These are phyloP conservation scores for Macrotis lagotis DNA, from an alignment of 2,113 vertebrate species.

Conservation along the genomic window DNA sequence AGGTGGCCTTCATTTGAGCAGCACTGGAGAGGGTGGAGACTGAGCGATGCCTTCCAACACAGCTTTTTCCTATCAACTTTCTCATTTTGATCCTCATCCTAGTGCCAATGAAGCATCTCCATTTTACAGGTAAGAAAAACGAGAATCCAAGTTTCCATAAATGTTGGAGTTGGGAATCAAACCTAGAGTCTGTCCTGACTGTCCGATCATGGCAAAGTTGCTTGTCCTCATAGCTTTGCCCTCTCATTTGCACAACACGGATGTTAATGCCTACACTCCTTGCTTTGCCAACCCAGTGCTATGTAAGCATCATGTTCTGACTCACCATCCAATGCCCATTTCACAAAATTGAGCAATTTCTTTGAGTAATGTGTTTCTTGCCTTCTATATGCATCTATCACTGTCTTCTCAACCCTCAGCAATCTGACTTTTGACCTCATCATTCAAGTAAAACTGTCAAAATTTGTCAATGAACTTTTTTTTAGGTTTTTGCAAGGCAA, in stretches of 20 bases:
- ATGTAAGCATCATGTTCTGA: accelerated
- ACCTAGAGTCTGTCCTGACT: not conserved
- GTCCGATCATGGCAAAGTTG: not conserved
- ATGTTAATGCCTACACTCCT: not conserved
- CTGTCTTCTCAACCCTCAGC: too few relatives aligned
- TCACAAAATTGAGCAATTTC: not conserved
- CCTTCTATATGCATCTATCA: not conserved
- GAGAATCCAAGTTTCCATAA: not conserved
- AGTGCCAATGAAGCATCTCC: not conserved
- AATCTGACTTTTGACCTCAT: too few relatives aligned
- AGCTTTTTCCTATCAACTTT: not conserved
- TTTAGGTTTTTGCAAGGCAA: too few relatives aligned
- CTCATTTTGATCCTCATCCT: not conserved
- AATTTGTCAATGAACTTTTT: too few relatives aligned
- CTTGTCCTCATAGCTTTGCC: not conserved
- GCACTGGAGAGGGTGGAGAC: not conserved
- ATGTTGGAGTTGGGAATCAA: not conserved
- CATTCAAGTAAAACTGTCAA: too few relatives aligned
- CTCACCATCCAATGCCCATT: not conserved
- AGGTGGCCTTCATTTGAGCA: not conserved
- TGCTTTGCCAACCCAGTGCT: not conserved
- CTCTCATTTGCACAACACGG: not conserved
- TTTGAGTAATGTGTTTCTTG: not conserved
- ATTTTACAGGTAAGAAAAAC: not conserved
- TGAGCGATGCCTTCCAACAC: too few relatives aligned